A percentile compares a stretch with the other conserved stretches of the same genome.
Conservation (phyloP, 2,797 vertebrate genomes). For the Neomorphus geoffroyi region DNA sequence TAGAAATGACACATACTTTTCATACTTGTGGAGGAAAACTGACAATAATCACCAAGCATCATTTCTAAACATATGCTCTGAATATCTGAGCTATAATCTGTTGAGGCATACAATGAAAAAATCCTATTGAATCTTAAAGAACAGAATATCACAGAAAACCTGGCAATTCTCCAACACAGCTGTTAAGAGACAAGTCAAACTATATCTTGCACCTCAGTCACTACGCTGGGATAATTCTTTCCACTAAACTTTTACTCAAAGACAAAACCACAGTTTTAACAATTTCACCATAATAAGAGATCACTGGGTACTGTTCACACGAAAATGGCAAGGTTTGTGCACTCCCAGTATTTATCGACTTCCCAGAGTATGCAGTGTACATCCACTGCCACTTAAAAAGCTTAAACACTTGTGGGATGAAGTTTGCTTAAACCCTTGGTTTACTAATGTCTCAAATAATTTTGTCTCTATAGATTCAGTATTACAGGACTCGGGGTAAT, state of each 20-base stretch:
- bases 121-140: background rate
- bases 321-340: background rate
- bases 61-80: accelerated
- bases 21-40: background rate
- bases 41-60: background rate
- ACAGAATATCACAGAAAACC: background rate
- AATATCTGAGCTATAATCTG: background rate
- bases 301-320: accelerated
- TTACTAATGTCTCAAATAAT: background rate
- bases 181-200: background rate
- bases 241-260: background rate
- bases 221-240: background rate
- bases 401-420: background rate
- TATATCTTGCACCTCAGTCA: background rate
- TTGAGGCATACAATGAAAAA: background rate
- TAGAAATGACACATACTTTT: background rate
- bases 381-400: background rate
- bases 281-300: background rate
- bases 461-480: background rate
- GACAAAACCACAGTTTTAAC: background rate
- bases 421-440: background rate
- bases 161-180: background rate
- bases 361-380: background rate
- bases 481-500: background rate
- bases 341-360: background rate